phyloP scores from a whole-genome alignment of 2,888 invertebrate species.

The Conchocele bisecta region DNA sequence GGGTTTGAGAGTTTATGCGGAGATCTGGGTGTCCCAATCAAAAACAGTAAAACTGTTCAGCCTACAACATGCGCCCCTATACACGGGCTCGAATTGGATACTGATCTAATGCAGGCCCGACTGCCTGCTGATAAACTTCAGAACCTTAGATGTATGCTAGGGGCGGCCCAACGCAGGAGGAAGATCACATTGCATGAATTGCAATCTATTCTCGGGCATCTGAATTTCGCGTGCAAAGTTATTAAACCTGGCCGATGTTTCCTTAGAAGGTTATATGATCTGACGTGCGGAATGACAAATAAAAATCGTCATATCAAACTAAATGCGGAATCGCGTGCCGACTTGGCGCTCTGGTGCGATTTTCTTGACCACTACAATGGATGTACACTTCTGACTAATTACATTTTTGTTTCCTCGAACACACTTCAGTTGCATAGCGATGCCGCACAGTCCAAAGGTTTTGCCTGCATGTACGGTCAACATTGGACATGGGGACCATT shows the following conservation, averaged over 20 bases:
- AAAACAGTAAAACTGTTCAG: conserved; percentile 10
- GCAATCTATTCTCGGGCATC: conserved; percentile 21
- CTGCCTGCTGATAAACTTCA: conserved; percentile 23
- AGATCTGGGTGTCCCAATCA: conserved; percentile 20
- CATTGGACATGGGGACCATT: conserved; percentile 32
- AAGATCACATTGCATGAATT: conserved; percentile 14
- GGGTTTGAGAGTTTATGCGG: neutral
- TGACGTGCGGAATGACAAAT: conserved; percentile 10
- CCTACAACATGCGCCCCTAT: conserved; percentile 12
- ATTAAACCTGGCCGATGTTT: conserved; percentile 36
- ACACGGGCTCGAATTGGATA: conserved; percentile 26
- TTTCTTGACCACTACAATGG: conserved; percentile 33
- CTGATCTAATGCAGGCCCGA: conserved; percentile 2
- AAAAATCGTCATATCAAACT: conserved; percentile 20
- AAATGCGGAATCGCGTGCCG: conserved; percentile 14
- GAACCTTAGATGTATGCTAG: neutral
- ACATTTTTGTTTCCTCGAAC: conserved; percentile 24
- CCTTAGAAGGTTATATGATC: conserved; percentile 31
- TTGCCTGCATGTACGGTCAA: conserved; percentile 16
- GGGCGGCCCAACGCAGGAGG: neutral
- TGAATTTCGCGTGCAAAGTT: conserved; percentile 40
- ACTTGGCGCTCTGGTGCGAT: conserved; percentile 22
- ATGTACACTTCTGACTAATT: conserved; percentile 26
- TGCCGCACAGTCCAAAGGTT: conserved; percentile 28
- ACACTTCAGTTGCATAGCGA: conserved; percentile 16